phyloP scores from a whole-genome alignment of 2,113 vertebrate genomes.

The Pipa parva region DNA sequence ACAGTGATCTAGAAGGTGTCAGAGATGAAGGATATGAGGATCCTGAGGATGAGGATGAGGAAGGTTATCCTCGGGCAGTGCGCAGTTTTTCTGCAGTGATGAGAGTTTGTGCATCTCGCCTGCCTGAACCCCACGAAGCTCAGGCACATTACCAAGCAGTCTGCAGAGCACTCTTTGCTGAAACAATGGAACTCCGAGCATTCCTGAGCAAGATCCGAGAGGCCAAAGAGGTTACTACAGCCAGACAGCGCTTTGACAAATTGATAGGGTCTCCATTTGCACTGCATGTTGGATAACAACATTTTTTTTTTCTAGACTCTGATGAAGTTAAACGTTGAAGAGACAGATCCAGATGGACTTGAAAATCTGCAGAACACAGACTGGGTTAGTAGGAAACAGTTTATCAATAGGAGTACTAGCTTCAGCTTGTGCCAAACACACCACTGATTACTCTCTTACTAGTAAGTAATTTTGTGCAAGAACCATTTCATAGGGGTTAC shows the following conservation, averaged over 20 bases:
- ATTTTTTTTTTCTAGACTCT: slow-evolving; percentile 68
- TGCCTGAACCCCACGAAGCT: slow-evolving; percentile 70
- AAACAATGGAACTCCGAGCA: slow-evolving; percentile 88
- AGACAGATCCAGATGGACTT: slow-evolving; percentile 58
- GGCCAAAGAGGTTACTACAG: slow-evolving; percentile 73
- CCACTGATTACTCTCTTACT: too few relatives aligned
- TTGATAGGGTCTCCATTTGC: background rate
- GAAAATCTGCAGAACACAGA: slow-evolving; percentile 78
- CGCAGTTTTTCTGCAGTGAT: slow-evolving; percentile 78
- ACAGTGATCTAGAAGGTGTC: slow-evolving; percentile 53
- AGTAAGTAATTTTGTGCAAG: too few relatives aligned
- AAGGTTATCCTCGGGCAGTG: slow-evolving; percentile 50
- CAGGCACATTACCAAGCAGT: slow-evolving; percentile 87
- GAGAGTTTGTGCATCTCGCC: slow-evolving; percentile 72
- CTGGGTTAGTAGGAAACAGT: slow-evolving; percentile 69
- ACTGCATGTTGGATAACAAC: background rate
- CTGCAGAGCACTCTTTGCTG: slow-evolving; percentile 83
- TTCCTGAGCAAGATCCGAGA: slow-evolving; percentile 85
- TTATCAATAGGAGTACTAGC: too few relatives aligned
- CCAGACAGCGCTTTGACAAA: background rate
- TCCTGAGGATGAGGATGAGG: slow-evolving; percentile 73
- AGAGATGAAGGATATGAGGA: slow-evolving; percentile 87
- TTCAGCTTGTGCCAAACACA: background rate
- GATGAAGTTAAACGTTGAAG: slow-evolving; percentile 78
- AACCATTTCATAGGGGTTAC: too few relatives aligned